These are phyloP conservation scores for Lithophane leautieri DNA, from an alignment of 2,888 invertebrate genomes.

Conservation along the genomic window DNA sequence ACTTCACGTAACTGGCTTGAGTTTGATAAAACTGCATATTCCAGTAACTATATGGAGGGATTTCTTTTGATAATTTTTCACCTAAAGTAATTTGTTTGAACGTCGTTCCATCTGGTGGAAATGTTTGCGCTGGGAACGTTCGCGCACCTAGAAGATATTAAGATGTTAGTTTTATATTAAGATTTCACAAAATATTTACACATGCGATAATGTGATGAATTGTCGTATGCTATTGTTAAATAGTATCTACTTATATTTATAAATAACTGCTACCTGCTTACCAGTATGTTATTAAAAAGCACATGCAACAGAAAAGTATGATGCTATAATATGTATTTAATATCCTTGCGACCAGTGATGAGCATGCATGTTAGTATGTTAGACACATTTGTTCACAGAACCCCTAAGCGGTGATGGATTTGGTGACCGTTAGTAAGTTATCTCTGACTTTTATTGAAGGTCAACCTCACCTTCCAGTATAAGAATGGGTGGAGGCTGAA, in stretches of 20 bases:
- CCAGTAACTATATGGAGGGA: conserved; percentile 98
- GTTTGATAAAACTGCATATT: conserved; percentile 99
- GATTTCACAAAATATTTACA: conserved; percentile 33
- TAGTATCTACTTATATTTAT: conserved; percentile 30
- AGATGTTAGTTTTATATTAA: conserved; percentile 58
- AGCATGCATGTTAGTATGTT: conserved; percentile 84
- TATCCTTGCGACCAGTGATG: conserved; percentile 55
- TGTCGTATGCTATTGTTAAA: conserved; percentile 50
- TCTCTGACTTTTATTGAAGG: conserved; percentile 78
- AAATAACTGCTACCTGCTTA: conserved; percentile 51
- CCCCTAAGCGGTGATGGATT: conserved; percentile 76
- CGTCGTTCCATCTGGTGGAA: conserved; percentile 97
- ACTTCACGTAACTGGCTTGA: conserved; percentile 97
- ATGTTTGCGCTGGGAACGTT: conserved; percentile 96
- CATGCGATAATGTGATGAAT: conserved; percentile 83
- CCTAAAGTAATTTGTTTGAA: conserved; percentile 97
- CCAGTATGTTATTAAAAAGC: conserved; percentile 63
- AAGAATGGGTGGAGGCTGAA: conserved; percentile 92
- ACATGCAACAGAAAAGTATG: conserved; percentile 74
- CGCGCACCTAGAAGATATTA: conserved; percentile 92
- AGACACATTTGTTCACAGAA: conserved; percentile 72
- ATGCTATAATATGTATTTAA: conserved; percentile 55
- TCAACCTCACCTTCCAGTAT: conserved; percentile 95
- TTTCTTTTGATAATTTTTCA: conserved; percentile 96
- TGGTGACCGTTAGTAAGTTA: conserved; percentile 87